Evolutionary conservation across 2,113 vertebrate species (phyloP), one percentile per base, ranked within the genome.

Genomic region (Fukomys damarensis): DNA sequence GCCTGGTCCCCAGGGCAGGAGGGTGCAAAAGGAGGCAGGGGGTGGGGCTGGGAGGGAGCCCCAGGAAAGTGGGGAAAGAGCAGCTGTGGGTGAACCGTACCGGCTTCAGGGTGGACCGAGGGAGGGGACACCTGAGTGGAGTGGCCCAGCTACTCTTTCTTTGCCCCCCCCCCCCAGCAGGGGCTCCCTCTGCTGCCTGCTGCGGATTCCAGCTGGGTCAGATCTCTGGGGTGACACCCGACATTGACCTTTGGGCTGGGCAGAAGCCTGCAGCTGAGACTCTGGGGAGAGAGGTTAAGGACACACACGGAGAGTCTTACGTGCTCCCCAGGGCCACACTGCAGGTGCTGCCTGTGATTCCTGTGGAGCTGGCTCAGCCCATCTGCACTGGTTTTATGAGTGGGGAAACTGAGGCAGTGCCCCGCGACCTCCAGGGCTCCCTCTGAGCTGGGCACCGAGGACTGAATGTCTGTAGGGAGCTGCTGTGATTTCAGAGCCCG

Each of bases 201-300:
- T 5, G 3, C 1, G 0, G 28, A 30, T n/a, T 30, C 3, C 17
- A 0, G 1, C 52, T 13, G 1, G 32, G 52, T 54, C 43, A 12
- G 26, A 1, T 38, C 81, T 65, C 30, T 7, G 2, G 30, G 1
- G 9, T 17, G 66, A 61, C 49, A 11, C 3, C 24, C 4, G 74
- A 52, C 7, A 11, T 41, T 16, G 49, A 20, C 13, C 63, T 66
- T 32, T 0, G 9, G 58, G 59, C 9, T 7, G 56, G n/a, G 5
- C 14, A 13, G 58, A 46, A 54, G 41, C 3, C 0, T 49, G 49
- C 35, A 35, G 10, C 30, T 26, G 4, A 52, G 52, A n/a, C 66
- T 61, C 0, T 32, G 9, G 41, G 46, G 46, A 59, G 35, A 46
- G 49, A 9, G 41, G 86, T 7, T 17, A 3, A 35, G 35, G 6